Evolutionary conservation across 1,140 invertebrate species (phyloP).

Genomic region (Trichomalopsis sarcophagae): DNA sequence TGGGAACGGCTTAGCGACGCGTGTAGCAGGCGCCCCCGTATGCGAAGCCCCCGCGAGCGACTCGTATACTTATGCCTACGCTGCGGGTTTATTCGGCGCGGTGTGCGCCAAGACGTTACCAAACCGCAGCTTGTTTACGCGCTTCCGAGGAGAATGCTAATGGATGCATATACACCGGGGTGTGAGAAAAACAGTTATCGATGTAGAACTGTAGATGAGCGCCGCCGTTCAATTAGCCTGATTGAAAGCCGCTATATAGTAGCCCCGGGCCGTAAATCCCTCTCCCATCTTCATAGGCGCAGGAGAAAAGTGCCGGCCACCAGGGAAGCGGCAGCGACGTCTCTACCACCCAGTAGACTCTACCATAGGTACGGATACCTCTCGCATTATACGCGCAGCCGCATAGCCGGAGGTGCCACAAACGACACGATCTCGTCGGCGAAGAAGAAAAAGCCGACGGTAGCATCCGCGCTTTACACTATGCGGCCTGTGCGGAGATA

Average conservation of each 20-base stretch:
- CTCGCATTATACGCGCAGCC: not conserved
- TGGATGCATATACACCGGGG: no score
- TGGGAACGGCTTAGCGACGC: conserved; percentile 70
- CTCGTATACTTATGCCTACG: not conserved
- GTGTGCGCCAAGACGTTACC: conserved; percentile 51
- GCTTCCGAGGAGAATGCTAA: not conserved
- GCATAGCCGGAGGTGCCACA: not conserved
- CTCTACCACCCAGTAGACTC: not conserved
- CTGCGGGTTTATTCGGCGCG: not conserved
- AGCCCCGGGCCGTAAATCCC: no score
- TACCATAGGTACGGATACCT: not conserved
- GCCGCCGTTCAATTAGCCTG: no score
- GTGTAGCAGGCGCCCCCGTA: conserved; percentile 55
- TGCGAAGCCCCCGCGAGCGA: conserved; percentile 45
- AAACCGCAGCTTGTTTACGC: conserved; percentile 44
- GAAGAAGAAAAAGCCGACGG: not conserved
- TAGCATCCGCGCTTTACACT: not conserved
- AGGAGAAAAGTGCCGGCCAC: not conserved
- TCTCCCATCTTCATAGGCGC: not conserved
- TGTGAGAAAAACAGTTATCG: no score
- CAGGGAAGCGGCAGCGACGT: not conserved
- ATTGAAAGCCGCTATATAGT: no score
- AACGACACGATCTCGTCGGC: not conserved
- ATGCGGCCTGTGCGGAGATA: conserved; percentile 7
- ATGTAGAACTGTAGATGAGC: no score